Evolutionary conservation across 1,140 invertebrate genomes (phyloP).

Genomic region (Diorhabda carinulata): DNA sequence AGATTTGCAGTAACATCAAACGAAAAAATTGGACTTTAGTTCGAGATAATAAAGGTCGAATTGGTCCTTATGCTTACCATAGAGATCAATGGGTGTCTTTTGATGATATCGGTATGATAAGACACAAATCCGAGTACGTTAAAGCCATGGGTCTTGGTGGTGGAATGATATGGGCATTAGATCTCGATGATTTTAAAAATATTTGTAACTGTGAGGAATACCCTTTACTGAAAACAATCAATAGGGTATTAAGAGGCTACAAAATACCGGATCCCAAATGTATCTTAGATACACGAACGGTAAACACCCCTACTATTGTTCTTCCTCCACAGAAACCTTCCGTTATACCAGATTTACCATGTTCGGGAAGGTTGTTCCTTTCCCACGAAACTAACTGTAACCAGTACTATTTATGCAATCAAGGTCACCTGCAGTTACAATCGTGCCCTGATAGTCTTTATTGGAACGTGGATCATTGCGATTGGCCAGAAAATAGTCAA

Average conservation of each 20-base stretch:
- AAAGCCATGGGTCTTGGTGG: constrained; percentile 73
- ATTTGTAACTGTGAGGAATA: constrained; percentile 73
- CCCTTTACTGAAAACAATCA: constrained; percentile 74
- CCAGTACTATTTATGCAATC: constrained; percentile 77
- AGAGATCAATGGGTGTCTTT: constrained; percentile 82
- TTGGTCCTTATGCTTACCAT: constrained; percentile 70
- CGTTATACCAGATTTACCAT: constrained; percentile 40
- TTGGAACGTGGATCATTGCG: constrained; percentile 76
- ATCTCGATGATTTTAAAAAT: constrained; percentile 69
- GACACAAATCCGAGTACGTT: constrained; percentile 70
- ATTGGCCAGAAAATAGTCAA: constrained; percentile 69
- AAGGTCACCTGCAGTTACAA: constrained; percentile 62
- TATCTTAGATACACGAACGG: constrained; percentile 31
- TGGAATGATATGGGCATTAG: constrained; percentile 85
- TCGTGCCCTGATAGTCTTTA: constrained; percentile 66
- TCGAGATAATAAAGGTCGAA: constrained; percentile 62
- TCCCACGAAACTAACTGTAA: constrained; percentile 66
- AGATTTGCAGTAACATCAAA: constrained; percentile 67
- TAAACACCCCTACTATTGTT: background rate
- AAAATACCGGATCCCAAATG: constrained; percentile 47
- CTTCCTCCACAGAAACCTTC: background rate
- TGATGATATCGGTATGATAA: constrained; percentile 71
- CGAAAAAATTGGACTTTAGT: constrained; percentile 65
- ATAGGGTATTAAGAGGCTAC: constrained; percentile 66
- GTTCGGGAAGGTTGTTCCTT: constrained; percentile 58